A percentile compares a stretch with the other conserved stretches of the same genome.
Evolutionary conservation across 2,797 vertebrate genomes (phyloP).

Genomic region (Leuciscus waleckii): DNA sequence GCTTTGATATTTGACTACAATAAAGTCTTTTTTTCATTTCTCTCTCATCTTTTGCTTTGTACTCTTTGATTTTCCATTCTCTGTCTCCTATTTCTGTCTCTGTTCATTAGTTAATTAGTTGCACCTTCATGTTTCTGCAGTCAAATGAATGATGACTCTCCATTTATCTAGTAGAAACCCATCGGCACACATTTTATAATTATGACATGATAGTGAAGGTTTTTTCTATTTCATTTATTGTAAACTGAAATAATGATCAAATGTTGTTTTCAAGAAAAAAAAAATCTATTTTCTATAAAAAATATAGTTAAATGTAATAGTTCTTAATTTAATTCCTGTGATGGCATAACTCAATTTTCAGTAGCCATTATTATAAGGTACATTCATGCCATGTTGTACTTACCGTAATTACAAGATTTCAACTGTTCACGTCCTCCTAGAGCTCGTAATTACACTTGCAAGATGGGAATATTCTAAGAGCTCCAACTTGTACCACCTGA

Average conservation of each 20-base stretch:
- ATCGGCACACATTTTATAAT: not conserved
- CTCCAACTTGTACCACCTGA: too few relatives aligned
- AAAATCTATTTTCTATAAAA: not conserved
- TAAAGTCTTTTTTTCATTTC: not conserved
- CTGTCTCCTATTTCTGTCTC: constrained; percentile 44
- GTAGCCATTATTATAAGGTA: too few relatives aligned
- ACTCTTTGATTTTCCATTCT: constrained; percentile 16
- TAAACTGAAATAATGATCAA: not conserved
- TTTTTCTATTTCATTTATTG: constrained; percentile 1
- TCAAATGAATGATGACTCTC: constrained; percentile 50
- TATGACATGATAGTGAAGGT: not conserved
- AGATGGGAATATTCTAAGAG: too few relatives aligned
- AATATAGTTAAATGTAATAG: too few relatives aligned
- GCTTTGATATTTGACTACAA: constrained; percentile 29
- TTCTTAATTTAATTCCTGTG: too few relatives aligned
- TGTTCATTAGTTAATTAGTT: constrained; percentile 52
- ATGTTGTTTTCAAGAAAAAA: not conserved
- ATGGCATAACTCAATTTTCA: not conserved
- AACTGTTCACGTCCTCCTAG: too few relatives aligned
- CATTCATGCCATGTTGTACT: too few relatives aligned
- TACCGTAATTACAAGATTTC: too few relatives aligned
- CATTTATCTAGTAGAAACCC: constrained; percentile 46
- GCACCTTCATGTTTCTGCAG: constrained; percentile 28
- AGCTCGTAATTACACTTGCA: too few relatives aligned
- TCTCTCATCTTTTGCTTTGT: constrained; percentile 23